A percentile compares a stretch with the other conserved stretches of the same genome.
These are phyloP conservation scores for Semnopithecus entellus DNA, from an alignment of 2,113 vertebrate species.

Conservation along the genomic window DNA sequence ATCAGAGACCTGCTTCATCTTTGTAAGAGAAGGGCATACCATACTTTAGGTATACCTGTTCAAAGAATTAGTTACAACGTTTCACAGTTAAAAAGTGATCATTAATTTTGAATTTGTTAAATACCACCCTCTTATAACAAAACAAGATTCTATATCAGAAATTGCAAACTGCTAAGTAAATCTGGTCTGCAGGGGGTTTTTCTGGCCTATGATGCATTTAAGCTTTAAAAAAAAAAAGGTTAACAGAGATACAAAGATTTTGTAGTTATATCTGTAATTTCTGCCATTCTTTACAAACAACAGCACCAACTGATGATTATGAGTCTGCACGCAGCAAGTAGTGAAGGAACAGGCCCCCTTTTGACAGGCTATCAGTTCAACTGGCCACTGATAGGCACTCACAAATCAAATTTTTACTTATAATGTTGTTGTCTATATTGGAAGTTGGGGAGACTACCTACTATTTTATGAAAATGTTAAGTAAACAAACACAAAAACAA, in stretches of 20 bases:
- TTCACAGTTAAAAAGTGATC: neutral
- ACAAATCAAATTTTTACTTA: neutral
- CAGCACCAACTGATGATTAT: neutral
- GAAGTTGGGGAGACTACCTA: neutral
- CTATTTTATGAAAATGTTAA: neutral
- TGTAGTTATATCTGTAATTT: neutral
- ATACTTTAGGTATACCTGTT: neutral
- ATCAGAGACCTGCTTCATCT: neutral
- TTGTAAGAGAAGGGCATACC: neutral
- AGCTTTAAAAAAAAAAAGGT: neutral
- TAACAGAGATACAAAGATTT: neutral
- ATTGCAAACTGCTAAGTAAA: neutral
- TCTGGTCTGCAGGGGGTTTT: neutral
- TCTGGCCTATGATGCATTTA: neutral
- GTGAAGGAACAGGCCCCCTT: neutral
- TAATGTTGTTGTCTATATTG: neutral
- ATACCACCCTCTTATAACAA: neutral
- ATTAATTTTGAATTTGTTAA: slow-evolving; percentile 7
- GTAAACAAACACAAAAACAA: neutral
- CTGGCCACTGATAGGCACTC: neutral
- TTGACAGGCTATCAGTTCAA: neutral
- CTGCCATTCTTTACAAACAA: neutral
- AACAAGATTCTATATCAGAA: neutral
- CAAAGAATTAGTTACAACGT: neutral
- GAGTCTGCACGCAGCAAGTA: neutral